Base-by-base conservation (phyloP, 2,888 invertebrate species). In the Ceramica pisi region DNA sequence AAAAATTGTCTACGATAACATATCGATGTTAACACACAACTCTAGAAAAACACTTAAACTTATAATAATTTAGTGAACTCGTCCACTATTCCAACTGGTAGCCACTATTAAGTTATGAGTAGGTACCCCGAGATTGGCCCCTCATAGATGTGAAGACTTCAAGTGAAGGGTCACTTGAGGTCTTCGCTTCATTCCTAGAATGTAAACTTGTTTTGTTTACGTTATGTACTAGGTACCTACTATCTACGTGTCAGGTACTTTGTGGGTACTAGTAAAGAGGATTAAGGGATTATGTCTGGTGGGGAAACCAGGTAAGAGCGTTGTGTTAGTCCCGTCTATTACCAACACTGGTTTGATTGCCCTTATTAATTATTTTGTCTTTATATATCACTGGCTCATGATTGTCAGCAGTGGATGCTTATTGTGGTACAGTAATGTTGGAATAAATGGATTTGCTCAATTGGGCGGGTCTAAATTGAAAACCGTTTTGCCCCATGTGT, bases 151-250 rank as follows among this genome's bases (percentile, higher is more conserved):
- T 21, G 26, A 14, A 57, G 46, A 44, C 55, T 48, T 46, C 62
- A 2, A 62, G 31, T 46, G 46, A 67, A 64, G n/a, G n/a, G n/a
- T n/a, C n/a, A n/a, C n/a, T n/a, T n/a, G n/a, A n/a, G n/a, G n/a
- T 69, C 41, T 61, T 51, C 48, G 31, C 57, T 44, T 12, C 50
- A 60, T 14, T 0, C n/a, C n/a, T 78, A 51, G 38, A 63, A 75
- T 67, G 48, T 53, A 51, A 74, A 66, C 67, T 41, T 59, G 53
- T 62, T 70, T 57, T 38, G 74, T 62, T 66, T 62, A 72, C 26
- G 16, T 59, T 44, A 38, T 38, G 26, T 38, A 35, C 16, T 44
- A 38, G 31, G 26, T 38, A 35, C 16, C 23, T 23, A 31, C n/a
- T 19, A 35, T 23, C 8, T 48, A 48, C n/a, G 35, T 51, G 14